A percentile compares a stretch with the other conserved stretches of the same genome.
phyloP scores from a whole-genome alignment of 1,140 invertebrate species.

The Philopotamus ludificatus region DNA sequence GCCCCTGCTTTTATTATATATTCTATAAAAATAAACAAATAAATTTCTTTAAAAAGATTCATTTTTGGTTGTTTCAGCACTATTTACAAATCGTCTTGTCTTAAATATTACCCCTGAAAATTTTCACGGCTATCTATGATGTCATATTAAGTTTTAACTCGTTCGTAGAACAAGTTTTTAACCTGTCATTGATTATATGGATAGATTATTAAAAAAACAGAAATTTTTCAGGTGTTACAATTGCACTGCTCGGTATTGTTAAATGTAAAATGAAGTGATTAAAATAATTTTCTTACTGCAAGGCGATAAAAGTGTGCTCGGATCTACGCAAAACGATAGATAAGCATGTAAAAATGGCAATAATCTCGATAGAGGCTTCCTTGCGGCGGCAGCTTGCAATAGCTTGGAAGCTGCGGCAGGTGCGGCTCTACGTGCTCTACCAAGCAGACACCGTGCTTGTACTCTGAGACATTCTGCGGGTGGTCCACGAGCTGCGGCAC shows the following conservation, averaged over 20 bases:
- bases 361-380: constrained; percentile 75
- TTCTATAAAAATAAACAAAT: no score
- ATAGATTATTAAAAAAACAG: no score
- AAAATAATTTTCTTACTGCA: constrained; percentile 66
- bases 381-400: constrained; percentile 74
- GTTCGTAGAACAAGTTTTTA: not conserved
- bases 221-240: no score
- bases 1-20: no score
- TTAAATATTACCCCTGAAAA: no score
- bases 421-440: constrained; percentile 69
- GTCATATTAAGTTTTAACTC: not conserved
- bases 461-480: constrained; percentile 87
- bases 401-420: constrained; percentile 75
- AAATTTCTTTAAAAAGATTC: no score
- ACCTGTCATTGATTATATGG: no score
- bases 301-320: constrained; percentile 77
- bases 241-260: no score
- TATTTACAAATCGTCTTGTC: no score
- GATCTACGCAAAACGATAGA: constrained; percentile 92
- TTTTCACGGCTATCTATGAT: not conserved
- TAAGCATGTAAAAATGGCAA: constrained; percentile 95
- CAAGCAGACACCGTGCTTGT: constrained; percentile 82
- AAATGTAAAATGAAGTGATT: not conserved
- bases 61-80: no score
- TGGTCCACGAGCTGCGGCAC: constrained; percentile 76